These are phyloP conservation scores for Opisthocomus hoazin DNA, from an alignment of 2,113 vertebrate genomes.

Conservation along the genomic window DNA sequence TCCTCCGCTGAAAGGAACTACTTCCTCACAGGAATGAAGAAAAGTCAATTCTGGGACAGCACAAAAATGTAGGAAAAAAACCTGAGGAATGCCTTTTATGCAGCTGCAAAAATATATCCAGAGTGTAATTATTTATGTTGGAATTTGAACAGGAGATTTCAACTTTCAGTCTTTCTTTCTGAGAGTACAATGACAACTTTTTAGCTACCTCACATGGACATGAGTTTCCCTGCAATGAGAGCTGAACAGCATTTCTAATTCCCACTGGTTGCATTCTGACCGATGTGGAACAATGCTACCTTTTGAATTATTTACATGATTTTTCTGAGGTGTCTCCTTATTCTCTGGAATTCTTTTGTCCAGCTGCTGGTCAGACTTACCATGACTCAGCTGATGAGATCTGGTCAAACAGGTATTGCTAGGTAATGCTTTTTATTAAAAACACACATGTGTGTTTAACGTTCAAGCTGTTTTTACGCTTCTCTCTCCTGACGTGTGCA, in stretches of 20 bases:
- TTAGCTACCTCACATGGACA: background rate
- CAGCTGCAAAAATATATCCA: background rate
- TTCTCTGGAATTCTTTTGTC: background rate
- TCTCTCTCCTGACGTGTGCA: background rate
- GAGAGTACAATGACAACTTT: background rate
- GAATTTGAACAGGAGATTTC: background rate
- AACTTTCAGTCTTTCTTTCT: background rate
- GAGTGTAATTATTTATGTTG: background rate
- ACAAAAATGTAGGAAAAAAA: background rate
- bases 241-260: background rate
- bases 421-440: background rate
- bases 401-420: background rate
- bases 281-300: background rate
- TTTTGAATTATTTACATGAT: background rate
- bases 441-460: fast-evolving
- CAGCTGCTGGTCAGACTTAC: background rate
- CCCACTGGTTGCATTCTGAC: background rate
- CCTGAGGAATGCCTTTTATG: background rate
- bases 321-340: background rate
- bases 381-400: background rate
- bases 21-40: background rate
- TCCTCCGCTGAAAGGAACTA: background rate
- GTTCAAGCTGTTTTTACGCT: background rate
- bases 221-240: background rate
- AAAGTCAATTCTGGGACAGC: background rate